Evolutionary conservation across 1,140 invertebrate species (phyloP), one percentile per base, ranked within the genome.

Genomic region (Drosophila ironensis): DNA sequence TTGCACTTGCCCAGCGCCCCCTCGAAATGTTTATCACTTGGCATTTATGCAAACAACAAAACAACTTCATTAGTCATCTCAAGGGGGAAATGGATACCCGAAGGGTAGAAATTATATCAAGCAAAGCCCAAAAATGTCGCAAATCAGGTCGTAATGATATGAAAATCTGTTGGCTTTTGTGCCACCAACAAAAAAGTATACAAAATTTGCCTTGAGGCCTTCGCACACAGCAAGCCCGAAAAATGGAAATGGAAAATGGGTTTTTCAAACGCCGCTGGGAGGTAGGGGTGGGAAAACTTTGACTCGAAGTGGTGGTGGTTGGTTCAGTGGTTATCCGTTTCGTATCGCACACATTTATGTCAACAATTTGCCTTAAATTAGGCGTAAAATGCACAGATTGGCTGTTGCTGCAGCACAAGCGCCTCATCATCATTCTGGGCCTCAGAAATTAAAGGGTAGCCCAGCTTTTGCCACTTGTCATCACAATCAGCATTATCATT

Each of bases 311-410:
- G 5, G 4, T 37, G 12, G 12, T 37, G 33, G 33, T 17, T 37
- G 33, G 0, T 16, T 16, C 3, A 1, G 2, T 30, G n/a, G 9
- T 3, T 22, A 5, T 3, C n/a, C n/a, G 28, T 1, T 30, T 30
- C 7, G 22, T 12, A 3, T n/a, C 6, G 24, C 20, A 47, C 33
- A 56, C 33, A 54, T 66, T 69, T 74, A 81, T 75, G 72, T 75
- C 77, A 81, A 82, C 78, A 84, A 84, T 84, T 84, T 86, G 80
- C 82, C 78, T 84, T 78, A 84, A 84, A 84, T 84, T 84, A 84
- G 80, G 78, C 78, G 80, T 84, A 84, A 84, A 84, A 84, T 84
- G 54, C 56, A 77, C 78, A 84, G 78, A 84, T 84, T 84, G 78
- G 52, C n/a, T n/a, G n/a, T 50, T 64, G 38, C 67, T 54, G 33